Base-by-base conservation (phyloP, 2,113 vertebrate species). In the Acanthochromis polyacanthus region DNA sequence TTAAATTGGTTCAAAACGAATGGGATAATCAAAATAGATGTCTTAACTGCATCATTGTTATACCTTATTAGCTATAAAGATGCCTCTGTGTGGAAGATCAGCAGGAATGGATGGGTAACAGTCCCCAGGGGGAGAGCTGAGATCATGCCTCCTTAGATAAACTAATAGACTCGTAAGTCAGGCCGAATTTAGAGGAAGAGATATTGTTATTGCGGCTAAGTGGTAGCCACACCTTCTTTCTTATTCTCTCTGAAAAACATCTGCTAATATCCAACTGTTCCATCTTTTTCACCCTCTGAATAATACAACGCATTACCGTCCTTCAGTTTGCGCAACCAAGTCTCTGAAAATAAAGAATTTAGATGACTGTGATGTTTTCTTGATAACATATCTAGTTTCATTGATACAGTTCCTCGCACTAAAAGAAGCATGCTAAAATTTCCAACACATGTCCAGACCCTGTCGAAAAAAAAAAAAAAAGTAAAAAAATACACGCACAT, bases 181-280 rank as follows among this genome's bases (percentile, higher is more conserved):
- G 67, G 59, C 36, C 75, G 64, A 62, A 55, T 84, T 76, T 66
- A 72, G 22, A 72, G 64, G 55, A 80, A 66, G 83, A 84, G 69
- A 59, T 57, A 4, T 46, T 62, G 58, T 70, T 64, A 55, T 61
- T 67, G 55, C 43, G 46, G 45, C 51, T 65, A 45, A n/a, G 28
- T 19, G n/a, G 7, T 32, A 52, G 16, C 55, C 6, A 11, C 64
- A 70, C 53, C 23, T 64, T 46, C 56, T 61, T 66, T 51, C 28
- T 50, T 46, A 23, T 62, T 56, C 38, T 56, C 50, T 67, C 22
- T 43, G 20, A 40, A 32, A 2, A 22, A 61, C 19, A 52, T 52
- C 10, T 38, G 15, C 61, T 17, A 62, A 10, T 20, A 19, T 38
- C 23, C 79, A 40, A 46, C 11, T 16, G 67, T 64, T 60, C 30